Conservation (phyloP, 2,797 vertebrate species). For the Argentina silus region DNA sequence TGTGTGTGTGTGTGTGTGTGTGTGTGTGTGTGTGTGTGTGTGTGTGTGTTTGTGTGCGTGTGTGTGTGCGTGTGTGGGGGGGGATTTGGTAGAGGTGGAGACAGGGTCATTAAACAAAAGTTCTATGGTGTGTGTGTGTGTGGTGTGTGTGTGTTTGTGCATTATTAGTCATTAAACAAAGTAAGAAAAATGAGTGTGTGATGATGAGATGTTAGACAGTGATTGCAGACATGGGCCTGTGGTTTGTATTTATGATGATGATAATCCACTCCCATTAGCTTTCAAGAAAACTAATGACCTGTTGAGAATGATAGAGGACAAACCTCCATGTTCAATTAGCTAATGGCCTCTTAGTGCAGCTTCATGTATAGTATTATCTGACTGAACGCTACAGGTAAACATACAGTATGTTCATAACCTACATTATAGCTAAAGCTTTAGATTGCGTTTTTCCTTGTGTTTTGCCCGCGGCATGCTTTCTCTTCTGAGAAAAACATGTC, state of each 20-base stretch:
- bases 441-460: too few relatives aligned
- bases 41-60: neutral
- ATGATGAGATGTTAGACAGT: conserved; percentile 8
- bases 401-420: neutral
- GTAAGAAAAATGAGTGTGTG: conserved; percentile 12
- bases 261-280: conserved; percentile 13
- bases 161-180: conserved; percentile 1
- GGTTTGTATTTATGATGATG: conserved; percentile 12
- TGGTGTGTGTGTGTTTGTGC: neutral
- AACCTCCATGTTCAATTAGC: neutral
- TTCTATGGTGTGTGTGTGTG: too few relatives aligned
- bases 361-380: too few relatives aligned
- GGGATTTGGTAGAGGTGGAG: neutral
- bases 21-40: neutral
- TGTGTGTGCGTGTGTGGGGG: neutral
- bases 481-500: neutral
- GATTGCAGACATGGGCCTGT: conserved; percentile 6
- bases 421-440: neutral
- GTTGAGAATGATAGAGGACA: neutral
- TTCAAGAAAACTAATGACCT: neutral
- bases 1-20: conserved; percentile 5
- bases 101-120: neutral
- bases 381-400: neutral
- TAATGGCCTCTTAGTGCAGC: neutral
- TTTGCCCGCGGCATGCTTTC: too few relatives aligned